phyloP scores from a whole-genome alignment of 2,113 vertebrate species.

The Takifugu flavidus region DNA sequence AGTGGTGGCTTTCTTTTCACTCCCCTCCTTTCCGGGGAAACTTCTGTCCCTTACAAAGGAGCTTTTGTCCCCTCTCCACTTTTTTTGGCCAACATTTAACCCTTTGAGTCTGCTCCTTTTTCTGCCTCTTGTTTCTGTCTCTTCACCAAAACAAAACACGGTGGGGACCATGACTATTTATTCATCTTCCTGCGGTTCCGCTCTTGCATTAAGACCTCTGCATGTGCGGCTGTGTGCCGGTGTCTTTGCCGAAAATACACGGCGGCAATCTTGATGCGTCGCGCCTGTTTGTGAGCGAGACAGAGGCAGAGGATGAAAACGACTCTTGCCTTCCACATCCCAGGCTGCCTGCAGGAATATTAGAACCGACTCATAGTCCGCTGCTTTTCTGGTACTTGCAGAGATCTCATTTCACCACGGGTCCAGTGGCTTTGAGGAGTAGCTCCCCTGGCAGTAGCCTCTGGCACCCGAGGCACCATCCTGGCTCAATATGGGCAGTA shows the following conservation, averaged over 20 bases:
- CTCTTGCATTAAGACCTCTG: constrained; percentile 57
- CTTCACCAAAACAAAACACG: constrained; percentile 65
- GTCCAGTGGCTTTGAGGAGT: constrained; percentile 3
- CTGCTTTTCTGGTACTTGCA: constrained; percentile 10
- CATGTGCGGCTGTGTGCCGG: constrained; percentile 30
- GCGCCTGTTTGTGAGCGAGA: constrained; percentile 5
- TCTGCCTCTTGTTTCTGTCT: constrained; percentile 64
- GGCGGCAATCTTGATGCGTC: constrained; percentile 25
- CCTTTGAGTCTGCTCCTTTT: constrained; percentile 70
- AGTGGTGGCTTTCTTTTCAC: constrained; percentile 76
- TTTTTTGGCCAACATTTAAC: constrained; percentile 76
- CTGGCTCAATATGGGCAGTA: constrained; percentile 28
- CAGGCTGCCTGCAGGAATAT: constrained; percentile 6
- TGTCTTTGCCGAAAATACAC: constrained; percentile 25
- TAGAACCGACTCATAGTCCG: constrained; percentile 24
- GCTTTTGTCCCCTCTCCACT: constrained; percentile 71
- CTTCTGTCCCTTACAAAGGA: constrained; percentile 73
- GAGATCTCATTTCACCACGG: constrained; percentile 38
- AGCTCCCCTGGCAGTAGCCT: constrained; percentile 33
- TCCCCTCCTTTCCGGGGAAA: constrained; percentile 76
- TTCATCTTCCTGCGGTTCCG: constrained; percentile 58
- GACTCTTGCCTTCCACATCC: constrained; percentile 7
- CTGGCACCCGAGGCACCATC: constrained; percentile 30
- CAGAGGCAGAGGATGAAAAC: constrained; percentile 19
- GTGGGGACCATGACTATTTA: constrained; percentile 61